These are phyloP conservation scores for Periophthalmodon schlosseri DNA, from an alignment of 2,113 vertebrate species.

Conservation along the genomic window DNA sequence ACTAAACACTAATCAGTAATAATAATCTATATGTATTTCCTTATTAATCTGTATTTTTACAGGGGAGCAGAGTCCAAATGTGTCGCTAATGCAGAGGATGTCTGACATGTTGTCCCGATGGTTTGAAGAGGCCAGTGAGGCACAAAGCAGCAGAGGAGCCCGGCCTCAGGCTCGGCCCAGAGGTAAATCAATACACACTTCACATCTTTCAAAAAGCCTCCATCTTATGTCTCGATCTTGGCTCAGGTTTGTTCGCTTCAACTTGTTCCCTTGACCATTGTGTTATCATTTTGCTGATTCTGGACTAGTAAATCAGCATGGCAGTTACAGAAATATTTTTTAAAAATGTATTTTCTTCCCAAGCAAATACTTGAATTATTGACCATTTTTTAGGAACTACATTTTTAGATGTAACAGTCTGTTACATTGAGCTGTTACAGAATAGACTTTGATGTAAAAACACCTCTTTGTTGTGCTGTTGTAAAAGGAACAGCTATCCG, in stretches of 20 bases:
- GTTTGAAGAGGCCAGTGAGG: conserved; percentile 98
- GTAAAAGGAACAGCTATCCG: conserved; percentile 66
- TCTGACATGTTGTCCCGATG: conserved; percentile 98
- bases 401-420: neutral
- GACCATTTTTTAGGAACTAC: too few species aligned
- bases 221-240: neutral
- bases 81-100: conserved; percentile 99
- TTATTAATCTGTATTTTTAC: conserved; percentile 2
- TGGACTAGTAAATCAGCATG: neutral
- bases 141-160: conserved; percentile 87
- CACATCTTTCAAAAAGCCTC: neutral
- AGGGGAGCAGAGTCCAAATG: conserved; percentile 96
- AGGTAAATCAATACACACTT: conserved; percentile 72
- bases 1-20: neutral
- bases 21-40: neutral
- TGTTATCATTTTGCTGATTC: neutral
- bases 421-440: neutral
- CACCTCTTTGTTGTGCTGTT: neutral
- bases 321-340: neutral
- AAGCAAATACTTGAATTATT: too few species aligned
- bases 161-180: conserved; percentile 84
- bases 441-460: neutral
- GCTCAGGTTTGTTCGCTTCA: neutral
- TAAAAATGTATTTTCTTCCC: too few species aligned
- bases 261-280: neutral